Evolutionary conservation across 2,113 vertebrate genomes (phyloP).

Genomic region (Aramus guarauna): DNA sequence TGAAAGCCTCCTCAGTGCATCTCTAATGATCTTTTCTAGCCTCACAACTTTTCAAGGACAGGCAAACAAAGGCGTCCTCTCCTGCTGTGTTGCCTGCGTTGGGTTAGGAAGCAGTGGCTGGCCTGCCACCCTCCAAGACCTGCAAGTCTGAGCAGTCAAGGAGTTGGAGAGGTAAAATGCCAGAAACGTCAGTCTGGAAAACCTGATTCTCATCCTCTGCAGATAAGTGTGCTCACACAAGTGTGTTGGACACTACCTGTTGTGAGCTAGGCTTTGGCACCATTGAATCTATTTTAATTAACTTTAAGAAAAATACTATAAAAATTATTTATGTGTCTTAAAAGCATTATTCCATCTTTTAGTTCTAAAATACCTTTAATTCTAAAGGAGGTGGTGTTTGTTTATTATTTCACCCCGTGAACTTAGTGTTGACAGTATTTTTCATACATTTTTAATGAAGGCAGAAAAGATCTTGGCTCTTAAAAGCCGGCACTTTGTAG

Average conservation of each 20-base stretch:
- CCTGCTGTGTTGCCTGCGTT: neutral
- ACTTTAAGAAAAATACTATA: neutral
- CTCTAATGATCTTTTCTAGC: conserved; percentile 21
- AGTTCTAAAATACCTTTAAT: too few relatives aligned
- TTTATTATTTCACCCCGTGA: neutral
- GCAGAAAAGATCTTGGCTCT: neutral
- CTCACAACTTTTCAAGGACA: neutral
- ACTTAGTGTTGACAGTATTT: neutral
- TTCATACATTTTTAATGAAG: neutral
- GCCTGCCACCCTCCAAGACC: neutral
- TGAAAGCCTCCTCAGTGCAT: conserved; percentile 15
- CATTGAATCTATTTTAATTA: neutral
- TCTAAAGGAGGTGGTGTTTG: neutral
- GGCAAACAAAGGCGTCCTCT: conserved; percentile 39
- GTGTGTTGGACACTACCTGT: neutral
- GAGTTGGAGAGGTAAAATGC: neutral
- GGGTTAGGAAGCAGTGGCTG: neutral
- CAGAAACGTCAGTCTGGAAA: neutral
- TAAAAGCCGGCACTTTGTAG: neutral
- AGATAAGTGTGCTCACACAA: rapidly evolving
- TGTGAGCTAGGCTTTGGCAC: neutral
- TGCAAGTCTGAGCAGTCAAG: neutral
- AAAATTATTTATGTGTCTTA: neutral
- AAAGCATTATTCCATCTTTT: neutral
- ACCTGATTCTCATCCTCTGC: neutral